These are phyloP conservation scores for Campylomormyrus numenius DNA, from an alignment of 2,113 vertebrate genomes.

Conservation along the genomic window DNA sequence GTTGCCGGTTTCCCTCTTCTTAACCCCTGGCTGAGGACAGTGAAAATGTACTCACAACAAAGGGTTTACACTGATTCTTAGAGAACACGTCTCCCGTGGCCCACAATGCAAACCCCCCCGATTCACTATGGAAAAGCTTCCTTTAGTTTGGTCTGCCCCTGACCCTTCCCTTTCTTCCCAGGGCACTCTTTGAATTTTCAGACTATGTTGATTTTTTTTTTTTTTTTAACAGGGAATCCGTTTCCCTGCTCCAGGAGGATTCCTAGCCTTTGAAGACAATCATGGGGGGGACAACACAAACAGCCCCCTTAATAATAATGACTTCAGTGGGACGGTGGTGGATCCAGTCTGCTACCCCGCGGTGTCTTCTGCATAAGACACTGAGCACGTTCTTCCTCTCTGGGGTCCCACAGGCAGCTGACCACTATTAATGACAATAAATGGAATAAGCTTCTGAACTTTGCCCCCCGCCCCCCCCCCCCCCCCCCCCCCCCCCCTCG, in stretches of 20 bases:
- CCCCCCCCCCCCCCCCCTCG: not conserved
- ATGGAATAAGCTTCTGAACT: not conserved
- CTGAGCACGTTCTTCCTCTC: not conserved
- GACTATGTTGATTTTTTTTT: too few species aligned
- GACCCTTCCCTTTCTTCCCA: not conserved
- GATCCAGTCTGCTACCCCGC: not conserved
- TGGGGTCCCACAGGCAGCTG: not conserved
- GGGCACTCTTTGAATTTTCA: not conserved
- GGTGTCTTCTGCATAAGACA: not conserved
- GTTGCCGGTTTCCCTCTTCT: not conserved
- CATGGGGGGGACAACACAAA: not conserved
- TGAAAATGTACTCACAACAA: not conserved
- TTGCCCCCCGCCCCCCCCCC: not conserved
- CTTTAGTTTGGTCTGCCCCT: not conserved
- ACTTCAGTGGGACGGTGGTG: not conserved
- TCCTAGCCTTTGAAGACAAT: not conserved
- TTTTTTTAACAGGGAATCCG: not conserved
- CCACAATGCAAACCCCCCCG: not conserved
- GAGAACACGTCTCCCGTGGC: not conserved
- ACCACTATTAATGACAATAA: slow-evolving; percentile 1
- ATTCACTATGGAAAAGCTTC: not conserved
- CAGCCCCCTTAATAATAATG: not conserved
- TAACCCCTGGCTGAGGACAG: not conserved
- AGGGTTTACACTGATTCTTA: not conserved
- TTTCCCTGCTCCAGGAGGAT: not conserved